Conservation (phyloP, 2,797 vertebrate genomes). For the Gallinago solitaria region DNA sequence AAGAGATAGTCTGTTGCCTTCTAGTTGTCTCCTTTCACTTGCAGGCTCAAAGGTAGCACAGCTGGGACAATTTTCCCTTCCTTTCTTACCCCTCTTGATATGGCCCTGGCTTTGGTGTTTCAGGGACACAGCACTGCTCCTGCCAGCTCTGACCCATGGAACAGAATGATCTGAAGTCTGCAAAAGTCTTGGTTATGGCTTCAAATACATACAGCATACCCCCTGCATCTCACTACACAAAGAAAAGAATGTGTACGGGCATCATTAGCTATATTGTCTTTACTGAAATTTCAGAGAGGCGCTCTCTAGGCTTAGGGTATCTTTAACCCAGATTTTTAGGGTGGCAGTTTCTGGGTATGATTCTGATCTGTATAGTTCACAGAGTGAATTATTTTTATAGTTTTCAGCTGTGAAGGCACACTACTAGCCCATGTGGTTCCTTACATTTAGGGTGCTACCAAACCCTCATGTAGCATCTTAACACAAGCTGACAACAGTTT, state of each 20-base stretch:
- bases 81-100: not conserved
- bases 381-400: not conserved
- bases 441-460: not conserved
- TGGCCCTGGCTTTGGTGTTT: accelerated
- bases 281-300: not conserved
- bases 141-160: not conserved
- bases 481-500: not conserved
- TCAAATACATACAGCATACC: not conserved
- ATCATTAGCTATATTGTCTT: not conserved
- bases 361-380: not conserved
- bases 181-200: not conserved
- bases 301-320: not conserved
- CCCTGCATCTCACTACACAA: not conserved
- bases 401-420: not conserved
- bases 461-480: not conserved
- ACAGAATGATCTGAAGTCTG: not conserved
- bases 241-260: not conserved
- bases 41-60: not conserved
- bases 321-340: not conserved
- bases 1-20: not conserved
- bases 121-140: not conserved
- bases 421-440: not conserved
- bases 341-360: not conserved
- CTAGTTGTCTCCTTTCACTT: not conserved
- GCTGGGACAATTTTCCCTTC: not conserved